Percentiles rank a stretch among this genome's conserved stretches.
Evolutionary conservation across 2,888 invertebrate species (phyloP).

Genomic region (Pammene aurita): DNA sequence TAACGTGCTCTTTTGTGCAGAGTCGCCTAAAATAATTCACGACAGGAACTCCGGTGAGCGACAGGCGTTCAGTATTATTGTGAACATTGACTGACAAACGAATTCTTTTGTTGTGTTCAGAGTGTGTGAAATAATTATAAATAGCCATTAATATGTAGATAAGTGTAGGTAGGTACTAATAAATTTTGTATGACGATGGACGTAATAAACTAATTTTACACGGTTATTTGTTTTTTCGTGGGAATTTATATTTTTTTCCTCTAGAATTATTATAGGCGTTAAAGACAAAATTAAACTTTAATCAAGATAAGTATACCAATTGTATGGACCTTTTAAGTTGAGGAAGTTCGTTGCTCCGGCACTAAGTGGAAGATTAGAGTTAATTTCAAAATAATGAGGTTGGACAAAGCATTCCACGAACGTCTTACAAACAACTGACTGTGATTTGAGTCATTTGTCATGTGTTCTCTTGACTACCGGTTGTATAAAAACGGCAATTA

Average conservation of each 20-base stretch:
- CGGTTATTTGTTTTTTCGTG: constrained; percentile 46
- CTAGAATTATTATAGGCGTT: constrained; percentile 27
- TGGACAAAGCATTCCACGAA: constrained; percentile 55
- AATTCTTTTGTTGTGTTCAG: constrained; percentile 53
- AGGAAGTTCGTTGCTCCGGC: constrained; percentile 73
- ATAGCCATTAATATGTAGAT: constrained; percentile 44
- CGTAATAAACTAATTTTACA: constrained; percentile 42
- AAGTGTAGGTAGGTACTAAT: constrained; percentile 42
- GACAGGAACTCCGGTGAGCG: constrained; percentile 25
- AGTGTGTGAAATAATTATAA: constrained; percentile 54
- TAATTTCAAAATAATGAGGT: constrained; percentile 77
- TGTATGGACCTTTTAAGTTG: constrained; percentile 57
- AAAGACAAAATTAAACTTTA: constrained; percentile 65
- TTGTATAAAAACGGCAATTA: constrained; percentile 38
- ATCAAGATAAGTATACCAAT: constrained; percentile 56
- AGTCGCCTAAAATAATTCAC: constrained; percentile 26
- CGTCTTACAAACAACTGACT: constrained; percentile 11
- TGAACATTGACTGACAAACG: constrained; percentile 53
- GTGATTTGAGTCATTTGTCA: constrained; percentile 39
- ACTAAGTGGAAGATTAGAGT: constrained; percentile 69
- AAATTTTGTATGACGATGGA: constrained; percentile 39
- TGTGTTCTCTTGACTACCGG: constrained; percentile 14
- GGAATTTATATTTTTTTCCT: constrained; percentile 24
- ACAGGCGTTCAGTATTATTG: constrained; percentile 38
- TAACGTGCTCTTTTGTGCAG: constrained; percentile 31